These are phyloP conservation scores for Troilus luridus DNA, from an alignment of 2,888 invertebrate species.

Conservation along the genomic window DNA sequence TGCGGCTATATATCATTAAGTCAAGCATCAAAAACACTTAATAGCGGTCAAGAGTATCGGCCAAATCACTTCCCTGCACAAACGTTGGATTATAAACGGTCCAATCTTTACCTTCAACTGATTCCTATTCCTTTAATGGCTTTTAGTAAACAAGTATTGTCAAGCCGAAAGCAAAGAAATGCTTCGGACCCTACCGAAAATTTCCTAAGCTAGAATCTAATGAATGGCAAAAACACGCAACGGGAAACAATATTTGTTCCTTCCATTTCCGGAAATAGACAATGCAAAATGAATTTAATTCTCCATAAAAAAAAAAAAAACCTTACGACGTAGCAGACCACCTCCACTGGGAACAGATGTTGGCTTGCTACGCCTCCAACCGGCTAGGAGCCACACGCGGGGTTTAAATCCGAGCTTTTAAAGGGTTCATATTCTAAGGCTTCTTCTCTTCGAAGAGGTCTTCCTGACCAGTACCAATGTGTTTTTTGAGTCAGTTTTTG, in stretches of 20 bases:
- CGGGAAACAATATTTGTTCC: background rate
- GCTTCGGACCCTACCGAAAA: too few relatives aligned
- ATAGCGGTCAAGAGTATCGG: too few relatives aligned
- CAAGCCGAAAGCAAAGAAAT: too few relatives aligned
- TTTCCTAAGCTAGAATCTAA: too few relatives aligned
- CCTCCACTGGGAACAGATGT: slow-evolving; percentile 14
- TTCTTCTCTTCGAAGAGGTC: background rate
- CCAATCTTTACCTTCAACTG: too few relatives aligned
- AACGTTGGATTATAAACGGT: too few relatives aligned
- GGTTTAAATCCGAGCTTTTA: background rate
- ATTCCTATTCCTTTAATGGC: too few relatives aligned
- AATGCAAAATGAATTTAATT: slow-evolving; percentile 10
- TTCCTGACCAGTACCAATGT: background rate
- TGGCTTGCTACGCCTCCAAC: slow-evolving; percentile 21
- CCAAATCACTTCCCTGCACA: too few relatives aligned
- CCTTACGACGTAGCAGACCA: background rate
- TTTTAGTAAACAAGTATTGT: too few relatives aligned
- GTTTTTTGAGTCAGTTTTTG: slow-evolving; percentile 10
- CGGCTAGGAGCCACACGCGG: background rate
- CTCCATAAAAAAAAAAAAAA: background rate
- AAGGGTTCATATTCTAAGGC: background rate
- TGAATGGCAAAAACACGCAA: background rate
- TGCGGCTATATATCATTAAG: too few relatives aligned
- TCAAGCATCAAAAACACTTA: too few relatives aligned
- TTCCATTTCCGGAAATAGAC: background rate